phyloP scores from a whole-genome alignment of 2,888 invertebrate genomes.

The Diloba caeruleocephala region DNA sequence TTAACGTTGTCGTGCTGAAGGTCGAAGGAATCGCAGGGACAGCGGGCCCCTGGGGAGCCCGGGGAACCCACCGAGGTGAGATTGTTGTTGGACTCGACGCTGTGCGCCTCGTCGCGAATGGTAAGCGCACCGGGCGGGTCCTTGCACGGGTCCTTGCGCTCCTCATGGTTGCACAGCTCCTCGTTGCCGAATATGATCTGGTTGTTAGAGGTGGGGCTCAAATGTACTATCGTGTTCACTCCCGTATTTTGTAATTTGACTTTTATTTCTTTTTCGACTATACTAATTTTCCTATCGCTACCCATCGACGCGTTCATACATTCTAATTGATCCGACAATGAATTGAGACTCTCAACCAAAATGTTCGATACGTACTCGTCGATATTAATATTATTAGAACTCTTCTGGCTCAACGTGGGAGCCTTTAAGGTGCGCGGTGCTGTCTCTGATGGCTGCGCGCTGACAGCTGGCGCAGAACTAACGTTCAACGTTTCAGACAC shows the following conservation, averaged over 20 bases:
- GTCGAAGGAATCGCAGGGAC: constrained; percentile 50
- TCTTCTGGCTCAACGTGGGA: constrained; percentile 41
- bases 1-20: constrained; percentile 73
- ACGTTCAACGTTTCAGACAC: constrained; percentile 79
- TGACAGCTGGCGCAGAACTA: constrained; percentile 39
- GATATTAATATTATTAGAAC: constrained; percentile 68
- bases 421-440: constrained; percentile 30
- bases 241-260: constrained; percentile 84
- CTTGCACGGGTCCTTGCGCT: constrained; percentile 58
- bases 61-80: constrained; percentile 52
- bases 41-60: constrained; percentile 42
- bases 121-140: constrained; percentile 52
- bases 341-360: constrained; percentile 85
- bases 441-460: constrained; percentile 17
- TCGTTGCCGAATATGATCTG: constrained; percentile 86
- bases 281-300: constrained; percentile 76
- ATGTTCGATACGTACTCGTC: constrained; percentile 87
- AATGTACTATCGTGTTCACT: constrained; percentile 84
- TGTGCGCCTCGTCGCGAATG: constrained; percentile 65
- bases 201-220: constrained; percentile 84
- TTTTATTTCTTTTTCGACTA: constrained; percentile 86
- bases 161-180: constrained; percentile 72
- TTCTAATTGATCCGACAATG: constrained; percentile 83
- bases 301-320: constrained; percentile 79
- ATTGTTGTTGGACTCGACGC: constrained; percentile 69